Base-by-base conservation (phyloP, 2,797 vertebrate genomes). In the Brotula barbata region DNA sequence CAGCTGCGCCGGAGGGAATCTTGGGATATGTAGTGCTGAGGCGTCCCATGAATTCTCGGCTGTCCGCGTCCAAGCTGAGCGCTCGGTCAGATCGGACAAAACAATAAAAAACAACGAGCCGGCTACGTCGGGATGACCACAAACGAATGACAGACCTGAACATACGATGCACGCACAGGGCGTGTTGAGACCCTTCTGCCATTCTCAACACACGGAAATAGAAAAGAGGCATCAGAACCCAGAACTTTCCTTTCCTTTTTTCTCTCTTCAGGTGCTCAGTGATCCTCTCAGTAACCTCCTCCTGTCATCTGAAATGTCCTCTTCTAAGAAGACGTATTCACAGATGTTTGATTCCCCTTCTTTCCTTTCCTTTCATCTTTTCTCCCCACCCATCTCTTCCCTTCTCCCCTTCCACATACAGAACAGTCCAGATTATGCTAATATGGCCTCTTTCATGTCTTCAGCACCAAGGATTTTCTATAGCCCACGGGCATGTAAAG, bases 1-100 rank as follows among this genome's bases (percentile, higher is more conserved):
- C 87, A 89, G 85, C 88, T 86, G 86, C 78, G 83, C 74, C 62
- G 45, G 44, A 77, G 77, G 78, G 82, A 82, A 85, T 87, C 83
- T 77, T 87, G 85, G 88, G 85, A 87, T 73, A 82, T 21, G 76
- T 80, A 81, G 82, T 77, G 55, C 57, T 17, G 51, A 68, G 41
- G 14, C 46, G n/a, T 73, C 58, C 52, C 53, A 55, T 72, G 73
- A 73, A 80, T 78, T 80, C 77, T 61, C 39, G 10, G 43, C 53
- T 75, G 28, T 9, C 68, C 55, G 51, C 39, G 6, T 45, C 12
- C 10, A 46, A 46, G 52, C 65, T 13, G 51, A 70, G 60, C 12
- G 19, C 20, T 65, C 61, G n/a, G n/a, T n/a, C n/a, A 2, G 49
- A 71, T 67, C 54, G 12, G 22, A 82, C 71, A 73, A 73, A 75